Evolutionary conservation across 1,140 invertebrate genomes (phyloP).

Genomic region (Brachystomella parvula): DNA sequence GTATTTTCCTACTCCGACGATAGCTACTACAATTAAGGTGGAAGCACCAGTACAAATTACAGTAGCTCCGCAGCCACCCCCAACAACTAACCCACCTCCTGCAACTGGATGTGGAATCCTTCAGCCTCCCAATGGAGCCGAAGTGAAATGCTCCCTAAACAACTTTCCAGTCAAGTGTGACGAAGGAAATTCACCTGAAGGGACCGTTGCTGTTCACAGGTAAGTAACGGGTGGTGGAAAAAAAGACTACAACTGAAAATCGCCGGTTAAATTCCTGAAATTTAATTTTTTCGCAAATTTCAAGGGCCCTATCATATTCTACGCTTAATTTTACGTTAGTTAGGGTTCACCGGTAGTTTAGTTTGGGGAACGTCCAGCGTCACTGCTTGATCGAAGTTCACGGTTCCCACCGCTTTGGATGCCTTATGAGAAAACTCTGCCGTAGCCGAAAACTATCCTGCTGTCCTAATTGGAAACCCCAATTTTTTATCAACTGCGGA

Average conservation of each 20-base stretch:
- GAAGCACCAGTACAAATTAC: not conserved
- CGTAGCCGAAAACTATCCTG: no score
- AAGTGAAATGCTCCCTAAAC: not conserved
- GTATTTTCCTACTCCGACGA: not conserved
- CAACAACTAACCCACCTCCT: not conserved
- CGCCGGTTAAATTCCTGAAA: no score
- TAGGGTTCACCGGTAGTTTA: no score
- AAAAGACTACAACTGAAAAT: not conserved
- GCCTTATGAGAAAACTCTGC: no score
- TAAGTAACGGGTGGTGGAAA: not conserved
- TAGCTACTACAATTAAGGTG: not conserved
- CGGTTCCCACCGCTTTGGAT: no score
- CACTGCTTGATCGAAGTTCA: no score
- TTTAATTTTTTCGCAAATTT: no score
- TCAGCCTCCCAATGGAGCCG: not conserved
- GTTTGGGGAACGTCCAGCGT: no score
- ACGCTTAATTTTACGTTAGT: no score
- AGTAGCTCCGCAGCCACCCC: not conserved
- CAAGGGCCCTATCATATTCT: no score
- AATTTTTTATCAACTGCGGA: no score
- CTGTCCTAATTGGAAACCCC: no score
- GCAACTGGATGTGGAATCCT: not conserved
- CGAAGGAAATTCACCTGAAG: not conserved
- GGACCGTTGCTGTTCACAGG: not conserved
- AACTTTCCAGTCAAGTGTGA: not conserved